Evolutionary conservation across 1,140 invertebrate genomes (phyloP), one percentile per base, ranked within the genome.

Genomic region (Laupala kohalensis): DNA sequence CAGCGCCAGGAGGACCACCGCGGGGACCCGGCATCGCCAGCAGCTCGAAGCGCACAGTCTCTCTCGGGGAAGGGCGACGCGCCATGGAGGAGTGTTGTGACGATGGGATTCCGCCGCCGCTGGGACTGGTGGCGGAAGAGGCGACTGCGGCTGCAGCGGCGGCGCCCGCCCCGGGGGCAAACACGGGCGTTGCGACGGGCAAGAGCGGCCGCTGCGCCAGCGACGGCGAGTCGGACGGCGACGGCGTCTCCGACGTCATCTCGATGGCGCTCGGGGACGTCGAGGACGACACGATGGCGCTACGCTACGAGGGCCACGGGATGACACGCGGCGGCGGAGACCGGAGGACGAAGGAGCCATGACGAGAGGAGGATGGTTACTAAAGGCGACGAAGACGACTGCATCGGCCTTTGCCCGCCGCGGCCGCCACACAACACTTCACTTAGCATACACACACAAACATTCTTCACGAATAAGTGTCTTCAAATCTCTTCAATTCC

Each of bases 201-300:
- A 68, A 12, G 0, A 68, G 28, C 15, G 67, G 67, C 28, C 67
- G 27, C 28, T 68, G 67, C 9, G 67, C 67, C 28, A 68, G 67
- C 6, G 67, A 68, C 19, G 67, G 67, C n/a, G 67, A 68, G 67
- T 68, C 67, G 25, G 28, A 30, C 15, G 28, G 28, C 6, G 67
- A 37, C 29, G 67, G 67, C 67, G 67, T 68, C 4, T 29, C 67
- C 12, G 67, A 68, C n/a, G 67, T 68, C 67, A 68, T 68, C 19
- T 30, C 27, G 27, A 30, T 27, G 25, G 24, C 26, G 25, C 64
- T 12, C 37, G 37, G 37, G 9, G n/a, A n/a, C n/a, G 37, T 9
- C 1, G 37, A 0, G 1, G 37, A 4, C 37, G 37, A 19, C 37
- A 19, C 1, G 4, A 19, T 9, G 37, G 37, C 37, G 9, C 19